phyloP scores from a whole-genome alignment of 2,113 vertebrate species.

The Amphilophus citrinellus region DNA sequence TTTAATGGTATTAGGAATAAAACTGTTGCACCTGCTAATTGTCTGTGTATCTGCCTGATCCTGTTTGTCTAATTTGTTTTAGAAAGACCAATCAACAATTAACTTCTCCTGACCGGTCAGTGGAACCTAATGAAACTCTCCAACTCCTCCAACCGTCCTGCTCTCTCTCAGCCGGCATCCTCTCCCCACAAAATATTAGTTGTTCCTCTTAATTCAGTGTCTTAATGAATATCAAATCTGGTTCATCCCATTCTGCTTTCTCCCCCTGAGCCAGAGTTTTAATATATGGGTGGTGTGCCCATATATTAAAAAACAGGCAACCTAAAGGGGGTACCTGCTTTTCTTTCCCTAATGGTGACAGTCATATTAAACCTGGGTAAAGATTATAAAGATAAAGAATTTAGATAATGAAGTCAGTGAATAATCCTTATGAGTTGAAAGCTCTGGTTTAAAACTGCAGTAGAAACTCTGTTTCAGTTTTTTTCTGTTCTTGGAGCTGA shows the following conservation, averaged over 20 bases:
- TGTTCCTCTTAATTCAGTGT: not conserved
- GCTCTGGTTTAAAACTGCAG: accelerated
- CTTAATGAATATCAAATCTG: not conserved
- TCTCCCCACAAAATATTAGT: not conserved
- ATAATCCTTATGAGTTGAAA: not conserved
- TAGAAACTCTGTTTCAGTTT: not conserved
- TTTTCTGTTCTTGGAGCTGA: not conserved
- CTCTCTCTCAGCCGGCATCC: not conserved
- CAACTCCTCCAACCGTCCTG: not conserved
- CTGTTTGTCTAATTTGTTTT: conserved; percentile 1
- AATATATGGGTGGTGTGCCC: not conserved
- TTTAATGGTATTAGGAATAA: not conserved
- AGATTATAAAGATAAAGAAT: not conserved
- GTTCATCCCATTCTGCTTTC: not conserved
- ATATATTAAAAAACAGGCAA: not conserved
- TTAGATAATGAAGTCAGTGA: not conserved
- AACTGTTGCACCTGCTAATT: not conserved
- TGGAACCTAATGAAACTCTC: not conserved
- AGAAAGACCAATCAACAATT: not conserved
- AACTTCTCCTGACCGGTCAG: not conserved
- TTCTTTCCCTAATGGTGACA: not conserved
- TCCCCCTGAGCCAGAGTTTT: too few species aligned
- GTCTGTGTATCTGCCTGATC: not conserved
- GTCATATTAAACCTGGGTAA: not conserved
- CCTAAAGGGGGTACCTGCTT: not conserved